These are phyloP conservation scores for Patella depressa DNA, from an alignment of 2,888 invertebrate genomes.

Conservation along the genomic window DNA sequence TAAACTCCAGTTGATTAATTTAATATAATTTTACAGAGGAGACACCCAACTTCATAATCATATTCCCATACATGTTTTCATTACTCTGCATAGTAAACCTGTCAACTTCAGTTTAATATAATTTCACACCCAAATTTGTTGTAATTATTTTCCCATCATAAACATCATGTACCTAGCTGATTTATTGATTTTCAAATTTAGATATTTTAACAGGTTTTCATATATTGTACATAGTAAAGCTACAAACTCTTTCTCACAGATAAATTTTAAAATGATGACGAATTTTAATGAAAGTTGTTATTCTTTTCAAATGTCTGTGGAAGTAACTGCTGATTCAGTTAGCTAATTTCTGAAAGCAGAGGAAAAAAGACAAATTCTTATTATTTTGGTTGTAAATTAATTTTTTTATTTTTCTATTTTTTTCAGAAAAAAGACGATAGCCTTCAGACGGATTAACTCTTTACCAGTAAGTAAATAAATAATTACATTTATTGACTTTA, in stretches of 20 bases:
- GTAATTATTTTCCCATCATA: neutral
- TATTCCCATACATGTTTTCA: no score
- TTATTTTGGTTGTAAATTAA: neutral
- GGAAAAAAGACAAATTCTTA: neutral
- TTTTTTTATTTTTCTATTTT: constrained; percentile 1
- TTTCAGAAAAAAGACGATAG: constrained; percentile 56
- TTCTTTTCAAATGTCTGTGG: neutral
- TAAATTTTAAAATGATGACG: neutral
- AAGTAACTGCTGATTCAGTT: neutral
- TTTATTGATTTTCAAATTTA: no score
- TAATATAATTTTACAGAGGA: no score
- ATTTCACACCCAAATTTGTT: neutral
- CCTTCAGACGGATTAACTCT: constrained; percentile 58
- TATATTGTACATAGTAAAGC: constrained; percentile 3
- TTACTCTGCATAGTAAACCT: neutral
- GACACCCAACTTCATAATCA: no score
- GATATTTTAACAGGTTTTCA: no score
- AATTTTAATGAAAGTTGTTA: no score
- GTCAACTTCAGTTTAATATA: neutral
- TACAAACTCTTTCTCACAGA: constrained; percentile 15
- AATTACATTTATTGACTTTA: no score
- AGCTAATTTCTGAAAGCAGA: neutral
- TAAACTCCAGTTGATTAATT: no score
- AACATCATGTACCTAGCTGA: no score
- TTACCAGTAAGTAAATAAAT: constrained; percentile 51